Base-by-base conservation (phyloP, 2,888 invertebrate genomes). In the Escarpia spicata region DNA sequence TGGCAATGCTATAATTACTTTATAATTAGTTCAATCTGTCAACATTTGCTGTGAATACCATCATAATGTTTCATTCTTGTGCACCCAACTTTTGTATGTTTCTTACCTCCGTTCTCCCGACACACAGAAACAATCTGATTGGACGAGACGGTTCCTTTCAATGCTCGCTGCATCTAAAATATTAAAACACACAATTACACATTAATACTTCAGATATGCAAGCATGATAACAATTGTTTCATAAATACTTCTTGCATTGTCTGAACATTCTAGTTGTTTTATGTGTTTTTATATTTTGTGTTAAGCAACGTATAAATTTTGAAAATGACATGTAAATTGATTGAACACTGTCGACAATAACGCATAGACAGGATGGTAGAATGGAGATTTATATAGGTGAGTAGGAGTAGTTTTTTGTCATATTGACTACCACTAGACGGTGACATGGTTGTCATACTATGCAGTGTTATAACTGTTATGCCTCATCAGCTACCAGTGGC, bases 101-200 rank as follows among this genome's bases (percentile, higher is more conserved):
- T 75, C 60, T 75, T 26, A 75, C 75, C 75, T 75, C 75, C 75
- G 19, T 2, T 75, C n/a, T 95, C 96, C 92, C 97, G 97, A 92
- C 98, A 96, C 0, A 98, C 98, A 93, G 97, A 97, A 2, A 98
- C 98, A 45, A 97, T 97, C 95, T 98, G 98, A 94, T 98, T 97
- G 95, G 98, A 97, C 96, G 98, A 98, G 0, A 99, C 98, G 0
- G 99, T 99, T 92, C 98, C 98, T 90, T 98, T 98, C n/a, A 99
- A 97, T 93, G 98, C 98, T 94, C 97, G 97, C 96, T 99, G 99
- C 97, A 99, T 99, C 98, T 98, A 93, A 90, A 95, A 95, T 75
- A 75, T 75, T 26, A 75, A 90, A 58, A 58, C 92, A 44, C 52
- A 52, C 52, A 52, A 52, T 92, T 92, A 92, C 92, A 75, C 19